Conservation (phyloP, 1,140 invertebrate species). For the Eufriesea mexicana region DNA sequence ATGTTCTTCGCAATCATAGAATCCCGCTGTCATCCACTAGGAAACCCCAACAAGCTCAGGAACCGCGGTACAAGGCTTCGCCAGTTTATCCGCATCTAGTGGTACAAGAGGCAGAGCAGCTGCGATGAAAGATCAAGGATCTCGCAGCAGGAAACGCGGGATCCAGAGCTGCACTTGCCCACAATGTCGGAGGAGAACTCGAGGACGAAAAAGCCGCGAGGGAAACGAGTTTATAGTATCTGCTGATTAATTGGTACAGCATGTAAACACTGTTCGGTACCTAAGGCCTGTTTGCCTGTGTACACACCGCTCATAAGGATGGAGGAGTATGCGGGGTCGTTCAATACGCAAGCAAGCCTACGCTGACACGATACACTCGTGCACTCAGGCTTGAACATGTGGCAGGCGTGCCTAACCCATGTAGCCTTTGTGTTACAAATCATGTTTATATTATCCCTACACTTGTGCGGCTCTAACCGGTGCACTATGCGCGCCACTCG, state of each 20-base stretch:
- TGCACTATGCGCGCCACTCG: conserved; percentile 56
- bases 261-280: conserved; percentile 75
- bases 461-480: conserved; percentile 71
- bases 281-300: conserved; percentile 76
- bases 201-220: conserved; percentile 59
- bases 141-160: no score
- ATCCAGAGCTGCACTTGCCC: neutral
- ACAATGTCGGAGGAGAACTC: conserved; percentile 20
- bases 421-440: conserved; percentile 82
- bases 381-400: conserved; percentile 75
- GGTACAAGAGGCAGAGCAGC: neutral
- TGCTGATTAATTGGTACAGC: conserved; percentile 78
- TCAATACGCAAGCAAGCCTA: conserved; percentile 63
- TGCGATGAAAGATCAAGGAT: conserved; percentile 8
- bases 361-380: conserved; percentile 58
- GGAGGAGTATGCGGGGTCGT: conserved; percentile 55
- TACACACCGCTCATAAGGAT: conserved; percentile 69
- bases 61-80: neutral
- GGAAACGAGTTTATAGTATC: conserved; percentile 69
- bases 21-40: no score
- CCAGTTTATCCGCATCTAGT: neutral
- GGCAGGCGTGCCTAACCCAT: conserved; percentile 76
- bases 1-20: no score
- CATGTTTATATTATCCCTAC: conserved; percentile 81
- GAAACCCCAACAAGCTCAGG: no score